Evolutionary conservation across 2,797 vertebrate genomes (phyloP).

Genomic region (Aotus griseimembra): DNA sequence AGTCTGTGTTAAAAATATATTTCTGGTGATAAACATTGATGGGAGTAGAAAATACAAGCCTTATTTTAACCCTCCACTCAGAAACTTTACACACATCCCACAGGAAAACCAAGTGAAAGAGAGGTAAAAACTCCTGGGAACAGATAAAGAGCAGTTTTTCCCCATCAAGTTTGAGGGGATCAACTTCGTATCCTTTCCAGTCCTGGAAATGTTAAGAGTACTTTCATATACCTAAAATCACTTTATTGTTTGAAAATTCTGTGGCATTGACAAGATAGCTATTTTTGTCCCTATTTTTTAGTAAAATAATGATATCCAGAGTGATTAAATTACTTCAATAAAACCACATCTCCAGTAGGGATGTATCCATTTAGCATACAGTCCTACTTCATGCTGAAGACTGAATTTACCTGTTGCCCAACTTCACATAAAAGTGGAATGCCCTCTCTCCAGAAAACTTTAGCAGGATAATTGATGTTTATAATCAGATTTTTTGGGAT

Average conservation of each 20-base stretch:
- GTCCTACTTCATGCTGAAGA: neutral
- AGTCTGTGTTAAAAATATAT: neutral
- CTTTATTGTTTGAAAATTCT: constrained; percentile 16
- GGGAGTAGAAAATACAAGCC: neutral
- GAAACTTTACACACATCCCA: neutral
- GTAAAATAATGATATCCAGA: neutral
- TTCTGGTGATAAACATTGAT: constrained; percentile 5
- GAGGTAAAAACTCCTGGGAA: neutral
- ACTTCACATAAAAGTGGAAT: neutral
- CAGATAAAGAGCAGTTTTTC: neutral
- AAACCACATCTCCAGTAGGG: neutral
- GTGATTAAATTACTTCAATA: neutral
- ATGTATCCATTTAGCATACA: neutral
- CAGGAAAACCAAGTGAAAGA: neutral
- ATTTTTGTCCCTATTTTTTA: neutral
- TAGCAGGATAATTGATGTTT: neutral
- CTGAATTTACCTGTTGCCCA: neutral
- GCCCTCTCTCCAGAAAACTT: neutral
- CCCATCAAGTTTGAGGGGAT: neutral
- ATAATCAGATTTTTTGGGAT: neutral
- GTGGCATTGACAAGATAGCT: neutral
- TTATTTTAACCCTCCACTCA: neutral
- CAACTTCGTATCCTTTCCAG: neutral
- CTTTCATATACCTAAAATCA: neutral
- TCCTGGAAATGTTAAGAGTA: neutral